Evolutionary conservation across 2,888 invertebrate species (phyloP), one percentile per base, ranked within the genome.

Genomic region (Lithophane leautieri): DNA sequence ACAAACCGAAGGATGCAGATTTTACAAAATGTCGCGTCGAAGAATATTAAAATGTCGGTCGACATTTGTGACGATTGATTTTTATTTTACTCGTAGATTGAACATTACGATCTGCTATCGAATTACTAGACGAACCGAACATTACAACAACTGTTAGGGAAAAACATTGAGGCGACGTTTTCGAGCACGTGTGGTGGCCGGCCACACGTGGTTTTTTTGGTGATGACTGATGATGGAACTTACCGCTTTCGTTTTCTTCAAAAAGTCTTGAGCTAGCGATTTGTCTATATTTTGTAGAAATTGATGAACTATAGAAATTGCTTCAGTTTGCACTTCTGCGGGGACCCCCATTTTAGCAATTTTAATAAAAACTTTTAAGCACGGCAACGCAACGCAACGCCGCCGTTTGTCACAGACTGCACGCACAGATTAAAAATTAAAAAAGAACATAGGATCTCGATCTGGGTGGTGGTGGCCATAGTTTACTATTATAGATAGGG

Each of bases 161-260:
- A 50, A 60, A 61, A 66, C 56, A 69, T 28, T 25, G 58, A 25
- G 25, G n/a, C 14, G 25, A 34, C n/a, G 8, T 47, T 42, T 28
- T 50, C 60, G 75, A 91, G 90, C 94, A 95, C 95, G 93, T 94
- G 95, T 92, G 90, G 76, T 63, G 54, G 54, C 78, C 81, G 84
- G 83, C 87, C 91, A 93, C 94, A 96, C 95, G 95, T 95, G 95
- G 94, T 94, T 84, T 86, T 69, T 83, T 87, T 80, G 63, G 76
- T 81, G 79, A 84, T 72, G 63, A 75, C 63, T 65, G 70, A 67
- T 73, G 60, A 75, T 69, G 60, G 70, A 70, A 97, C 98, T 97
- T 97, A 98, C 98, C 95, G 98, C 97, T 92, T 98, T 98, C 1
- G 97, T 97, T 94, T 98, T 98, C 89, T 97, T 97, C 89, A 97